phyloP scores from a whole-genome alignment of 2,888 invertebrate genomes.

The Octonoba sinensis region DNA sequence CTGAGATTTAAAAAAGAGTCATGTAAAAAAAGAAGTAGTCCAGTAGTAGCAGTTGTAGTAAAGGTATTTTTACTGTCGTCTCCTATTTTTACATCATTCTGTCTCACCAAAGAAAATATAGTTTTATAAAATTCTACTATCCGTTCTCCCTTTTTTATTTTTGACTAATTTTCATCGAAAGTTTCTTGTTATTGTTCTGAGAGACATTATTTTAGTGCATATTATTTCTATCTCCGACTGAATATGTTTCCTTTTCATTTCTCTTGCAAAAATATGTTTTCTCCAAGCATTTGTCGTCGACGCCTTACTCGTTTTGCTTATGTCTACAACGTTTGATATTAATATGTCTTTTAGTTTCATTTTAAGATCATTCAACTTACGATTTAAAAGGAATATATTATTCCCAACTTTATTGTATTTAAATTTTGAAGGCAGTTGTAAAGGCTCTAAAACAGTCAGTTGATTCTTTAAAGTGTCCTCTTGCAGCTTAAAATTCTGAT shows the following conservation, averaged over 20 bases:
- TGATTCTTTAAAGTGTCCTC: neutral
- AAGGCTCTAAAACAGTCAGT: neutral
- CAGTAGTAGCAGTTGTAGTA: too few relatives aligned
- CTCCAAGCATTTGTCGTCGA: neutral
- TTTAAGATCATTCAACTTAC: neutral
- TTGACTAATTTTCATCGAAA: neutral
- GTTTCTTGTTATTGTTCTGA: neutral
- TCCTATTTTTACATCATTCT: too few relatives aligned
- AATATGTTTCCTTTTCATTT: too few relatives aligned
- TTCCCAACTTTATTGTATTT: conserved; percentile 2
- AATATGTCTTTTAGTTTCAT: conserved; percentile 4
- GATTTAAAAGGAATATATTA: neutral
- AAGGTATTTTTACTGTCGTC: too few relatives aligned
- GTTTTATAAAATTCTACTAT: too few relatives aligned
- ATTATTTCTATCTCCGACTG: neutral
- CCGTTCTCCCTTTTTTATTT: too few relatives aligned
- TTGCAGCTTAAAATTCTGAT: neutral
- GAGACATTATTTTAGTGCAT: neutral
- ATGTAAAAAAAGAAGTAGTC: too few relatives aligned
- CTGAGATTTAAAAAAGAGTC: too few relatives aligned
- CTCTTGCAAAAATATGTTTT: neutral
- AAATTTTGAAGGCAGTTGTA: neutral
- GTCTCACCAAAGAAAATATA: too few relatives aligned
- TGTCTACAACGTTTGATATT: conserved; percentile 3
- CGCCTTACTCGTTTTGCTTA: neutral